Conservation (phyloP, 2,113 vertebrate genomes). For the Stictonetta naevosa region DNA sequence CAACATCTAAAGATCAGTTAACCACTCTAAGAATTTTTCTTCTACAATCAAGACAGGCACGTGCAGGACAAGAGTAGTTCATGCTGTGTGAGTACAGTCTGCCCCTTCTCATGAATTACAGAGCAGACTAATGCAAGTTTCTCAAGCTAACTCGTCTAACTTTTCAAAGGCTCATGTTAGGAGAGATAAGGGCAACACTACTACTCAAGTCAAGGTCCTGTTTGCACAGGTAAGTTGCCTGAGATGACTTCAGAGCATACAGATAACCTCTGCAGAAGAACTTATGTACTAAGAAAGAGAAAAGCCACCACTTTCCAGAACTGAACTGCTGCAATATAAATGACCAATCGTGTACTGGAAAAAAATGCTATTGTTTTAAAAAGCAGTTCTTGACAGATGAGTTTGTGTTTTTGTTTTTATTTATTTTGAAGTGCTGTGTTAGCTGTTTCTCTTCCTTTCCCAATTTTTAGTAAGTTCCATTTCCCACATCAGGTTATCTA, state of each 20-base stretch:
- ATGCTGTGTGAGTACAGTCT: neutral
- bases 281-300: neutral
- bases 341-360: neutral
- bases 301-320: neutral
- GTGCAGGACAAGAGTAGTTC: neutral
- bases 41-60: neutral
- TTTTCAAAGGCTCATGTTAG: neutral
- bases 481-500: neutral
- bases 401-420: neutral
- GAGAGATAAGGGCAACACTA: neutral
- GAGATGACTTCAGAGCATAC: neutral
- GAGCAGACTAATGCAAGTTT: neutral
- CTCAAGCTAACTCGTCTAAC: neutral
- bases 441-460: neutral
- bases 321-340: neutral
- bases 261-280: neutral
- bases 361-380: neutral
- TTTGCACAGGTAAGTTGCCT: neutral
- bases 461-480: neutral
- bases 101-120: neutral
- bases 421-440: neutral
- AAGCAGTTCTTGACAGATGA: neutral
- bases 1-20: neutral
- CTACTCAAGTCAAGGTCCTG: neutral
- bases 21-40: neutral